Conservation (phyloP, 2,797 vertebrate genomes). For the Phalloptychus januarius region DNA sequence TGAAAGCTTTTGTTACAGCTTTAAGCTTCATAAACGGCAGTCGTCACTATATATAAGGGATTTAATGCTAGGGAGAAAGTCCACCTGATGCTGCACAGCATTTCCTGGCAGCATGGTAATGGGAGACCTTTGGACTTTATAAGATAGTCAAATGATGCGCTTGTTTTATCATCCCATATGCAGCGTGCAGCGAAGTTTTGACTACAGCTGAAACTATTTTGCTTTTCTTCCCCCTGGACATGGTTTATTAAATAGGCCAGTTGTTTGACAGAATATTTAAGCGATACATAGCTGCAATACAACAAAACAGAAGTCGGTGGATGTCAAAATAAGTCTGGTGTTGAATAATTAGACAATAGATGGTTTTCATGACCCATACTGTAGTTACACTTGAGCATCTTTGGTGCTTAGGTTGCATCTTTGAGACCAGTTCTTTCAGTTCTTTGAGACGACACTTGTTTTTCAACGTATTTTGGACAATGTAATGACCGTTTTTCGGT, state of each 20-base stretch:
- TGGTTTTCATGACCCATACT: background rate
- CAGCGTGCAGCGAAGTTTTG: no score
- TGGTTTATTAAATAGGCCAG: background rate
- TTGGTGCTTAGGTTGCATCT: slow-evolving; percentile 2
- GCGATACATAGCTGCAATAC: background rate
- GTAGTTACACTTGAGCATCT: background rate
- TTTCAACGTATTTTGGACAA: background rate
- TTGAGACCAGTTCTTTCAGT: slow-evolving; percentile 4
- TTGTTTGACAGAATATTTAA: background rate
- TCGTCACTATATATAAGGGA: background rate
- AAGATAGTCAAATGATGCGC: slow-evolving; percentile 5
- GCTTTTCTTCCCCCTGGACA: background rate
- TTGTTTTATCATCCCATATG: background rate
- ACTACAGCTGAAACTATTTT: background rate
- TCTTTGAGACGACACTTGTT: background rate
- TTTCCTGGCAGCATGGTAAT: background rate
- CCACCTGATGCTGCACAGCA: background rate
- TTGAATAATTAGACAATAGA: background rate
- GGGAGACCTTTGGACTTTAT: background rate
- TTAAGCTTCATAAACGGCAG: background rate
- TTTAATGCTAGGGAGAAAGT: slow-evolving; percentile 5
- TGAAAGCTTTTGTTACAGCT: background rate
- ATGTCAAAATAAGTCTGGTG: background rate
- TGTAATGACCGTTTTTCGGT: background rate
- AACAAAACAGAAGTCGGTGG: background rate